Conservation (phyloP, 2,888 invertebrate genomes). For the Acanthoscelides obtectus region DNA sequence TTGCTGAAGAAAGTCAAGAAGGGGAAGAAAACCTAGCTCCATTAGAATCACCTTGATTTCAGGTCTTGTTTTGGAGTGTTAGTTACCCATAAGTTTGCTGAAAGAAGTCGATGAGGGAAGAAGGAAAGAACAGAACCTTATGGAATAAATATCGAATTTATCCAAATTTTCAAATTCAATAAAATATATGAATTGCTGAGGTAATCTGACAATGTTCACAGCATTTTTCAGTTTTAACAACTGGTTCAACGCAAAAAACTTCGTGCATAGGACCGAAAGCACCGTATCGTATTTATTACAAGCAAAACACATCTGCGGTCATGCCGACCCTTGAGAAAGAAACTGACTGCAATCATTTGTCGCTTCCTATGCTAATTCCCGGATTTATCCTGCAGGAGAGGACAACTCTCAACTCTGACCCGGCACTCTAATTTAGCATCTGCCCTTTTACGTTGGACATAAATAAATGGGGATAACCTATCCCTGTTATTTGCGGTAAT, state of each 20-base stretch:
- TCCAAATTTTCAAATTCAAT: too few species aligned
- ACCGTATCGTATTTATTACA: background rate
- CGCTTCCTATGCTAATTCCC: constrained; percentile 44
- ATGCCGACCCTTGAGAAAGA: background rate
- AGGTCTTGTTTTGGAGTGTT: too few species aligned
- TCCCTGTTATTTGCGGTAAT: constrained; percentile 16
- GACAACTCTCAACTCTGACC: constrained; percentile 36
- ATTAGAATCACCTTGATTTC: too few species aligned
- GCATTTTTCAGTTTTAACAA: too few species aligned
- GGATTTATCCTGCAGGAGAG: constrained; percentile 33
- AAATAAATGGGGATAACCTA: constrained; percentile 30
- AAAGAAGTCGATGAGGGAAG: too few species aligned
- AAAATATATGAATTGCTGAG: too few species aligned
- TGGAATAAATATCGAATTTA: too few species aligned
- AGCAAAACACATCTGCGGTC: background rate
- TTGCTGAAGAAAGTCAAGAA: too few species aligned
- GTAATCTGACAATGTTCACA: too few species aligned
- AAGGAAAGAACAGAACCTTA: too few species aligned
- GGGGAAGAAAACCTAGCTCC: too few species aligned
- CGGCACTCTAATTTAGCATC: constrained; percentile 39
- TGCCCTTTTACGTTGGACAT: constrained; percentile 33
- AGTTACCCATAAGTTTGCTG: too few species aligned
- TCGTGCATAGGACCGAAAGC: background rate
- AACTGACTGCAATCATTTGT: constrained; percentile 38
- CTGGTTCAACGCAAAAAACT: background rate